phyloP scores from a whole-genome alignment of 1,140 invertebrate species.

The Belonocnema kinseyi region DNA sequence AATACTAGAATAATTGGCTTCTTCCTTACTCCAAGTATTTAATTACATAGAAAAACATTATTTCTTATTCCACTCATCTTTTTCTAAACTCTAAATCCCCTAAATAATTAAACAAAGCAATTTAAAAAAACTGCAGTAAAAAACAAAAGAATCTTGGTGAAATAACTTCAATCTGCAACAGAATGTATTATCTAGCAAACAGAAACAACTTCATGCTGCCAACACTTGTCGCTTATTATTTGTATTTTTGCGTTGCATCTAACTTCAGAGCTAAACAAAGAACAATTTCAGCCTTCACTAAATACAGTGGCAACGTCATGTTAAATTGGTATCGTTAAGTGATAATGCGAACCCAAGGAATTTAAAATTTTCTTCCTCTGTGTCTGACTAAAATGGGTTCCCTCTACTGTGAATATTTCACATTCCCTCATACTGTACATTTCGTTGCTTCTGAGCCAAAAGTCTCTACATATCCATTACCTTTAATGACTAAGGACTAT shows the following conservation, averaged over 20 bases:
- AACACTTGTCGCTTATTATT: too few relatives aligned
- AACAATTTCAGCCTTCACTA: neutral
- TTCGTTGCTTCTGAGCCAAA: neutral
- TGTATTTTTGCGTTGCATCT: neutral
- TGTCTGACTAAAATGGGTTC: conserved; percentile 6
- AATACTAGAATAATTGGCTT: too few relatives aligned
- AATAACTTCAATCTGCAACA: too few relatives aligned
- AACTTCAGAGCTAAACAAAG: neutral
- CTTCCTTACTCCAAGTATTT: too few relatives aligned
- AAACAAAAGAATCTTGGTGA: too few relatives aligned
- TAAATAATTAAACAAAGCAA: too few relatives aligned
- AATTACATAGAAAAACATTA: too few relatives aligned
- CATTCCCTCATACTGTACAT: neutral
- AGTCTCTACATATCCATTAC: conserved; percentile 8
- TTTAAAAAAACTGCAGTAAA: too few relatives aligned
- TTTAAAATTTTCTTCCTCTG: conserved; percentile 11
- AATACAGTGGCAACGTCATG: conserved; percentile 5
- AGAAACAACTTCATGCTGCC: too few relatives aligned
- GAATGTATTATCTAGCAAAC: too few relatives aligned
- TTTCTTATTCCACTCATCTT: too few relatives aligned
- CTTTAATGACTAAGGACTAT: conserved; percentile 4
- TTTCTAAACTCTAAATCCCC: too few relatives aligned
- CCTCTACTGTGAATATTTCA: neutral
- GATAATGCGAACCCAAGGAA: conserved; percentile 1
- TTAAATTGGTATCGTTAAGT: conserved; percentile 12